These are phyloP conservation scores for Caenorhabditis latens DNA, from an alignment of 1,140 invertebrate species.

Conservation along the genomic window DNA sequence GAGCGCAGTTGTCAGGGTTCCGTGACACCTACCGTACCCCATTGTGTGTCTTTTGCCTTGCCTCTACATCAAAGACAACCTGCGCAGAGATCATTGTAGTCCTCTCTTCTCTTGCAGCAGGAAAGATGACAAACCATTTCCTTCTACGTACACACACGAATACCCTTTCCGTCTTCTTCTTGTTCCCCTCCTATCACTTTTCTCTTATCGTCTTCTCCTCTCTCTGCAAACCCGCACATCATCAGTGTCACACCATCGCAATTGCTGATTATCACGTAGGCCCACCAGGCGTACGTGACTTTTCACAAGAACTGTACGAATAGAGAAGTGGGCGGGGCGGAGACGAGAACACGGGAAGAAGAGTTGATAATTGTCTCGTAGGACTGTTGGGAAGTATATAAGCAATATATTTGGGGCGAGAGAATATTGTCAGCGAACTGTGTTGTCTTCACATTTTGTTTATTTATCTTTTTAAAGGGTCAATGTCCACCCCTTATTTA, in stretches of 20 bases:
- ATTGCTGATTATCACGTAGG: slow-evolving; percentile 43
- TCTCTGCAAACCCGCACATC: slow-evolving; percentile 3
- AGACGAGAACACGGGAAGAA: slow-evolving; percentile 16
- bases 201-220: background rate
- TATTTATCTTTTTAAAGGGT: background rate
- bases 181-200: background rate
- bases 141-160: background rate
- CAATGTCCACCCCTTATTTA: background rate
- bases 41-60: background rate
- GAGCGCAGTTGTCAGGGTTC: too few relatives aligned
- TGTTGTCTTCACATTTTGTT: background rate
- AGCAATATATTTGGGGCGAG: background rate
- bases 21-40: background rate
- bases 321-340: background rate
- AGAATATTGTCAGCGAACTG: background rate
- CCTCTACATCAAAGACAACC: background rate
- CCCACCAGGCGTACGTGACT: slow-evolving; percentile 23
- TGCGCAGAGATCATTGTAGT: slow-evolving; percentile 29
- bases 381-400: background rate
- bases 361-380: slow-evolving; percentile 32
- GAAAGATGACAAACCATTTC: slow-evolving; percentile 13
- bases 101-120: too few relatives aligned
- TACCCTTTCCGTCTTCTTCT: background rate
- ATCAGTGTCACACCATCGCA: slow-evolving; percentile 35
- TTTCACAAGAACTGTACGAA: background rate